Base-by-base conservation (phyloP, 2,888 invertebrate genomes). In the Carcina quercana region DNA sequence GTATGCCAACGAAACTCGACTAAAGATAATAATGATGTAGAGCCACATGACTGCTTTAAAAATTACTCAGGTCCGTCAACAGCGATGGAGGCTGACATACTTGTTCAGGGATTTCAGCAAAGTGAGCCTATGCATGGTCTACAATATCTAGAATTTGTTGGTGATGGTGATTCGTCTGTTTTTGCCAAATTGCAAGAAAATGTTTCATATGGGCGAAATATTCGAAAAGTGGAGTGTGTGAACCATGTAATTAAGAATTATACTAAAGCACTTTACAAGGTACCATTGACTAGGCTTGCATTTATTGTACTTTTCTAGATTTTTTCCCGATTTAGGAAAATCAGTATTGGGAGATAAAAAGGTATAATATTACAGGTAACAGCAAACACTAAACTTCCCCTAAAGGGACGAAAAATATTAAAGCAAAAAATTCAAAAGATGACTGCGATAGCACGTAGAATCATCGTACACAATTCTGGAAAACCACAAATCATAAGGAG, bases 221-320 rank as follows among this genome's bases (percentile, higher is more conserved):
- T 35, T 13, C 31, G 24, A 24, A 30, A 29, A 21, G 32, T 22
- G 13, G 32, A 32, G 29, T 32, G 32, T 13, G 29, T 32, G 17
- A 37, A 32, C 19, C 25, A 37, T 25, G 30, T 37, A 3, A 22
- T 32, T 3, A 37, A 37, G 28, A 37, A 37, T 12, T 30, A 37
- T 24, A 32, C 30, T 4, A 22, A 32, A 14, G 32, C 17, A 3
- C 6, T 31, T 3, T 31, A 31, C 15, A 30, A 22, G 24, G 21
- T 24, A 22, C 13, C n/a, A 11, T 20, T 27, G 13, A 22, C 7
- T 12, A 19, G 17, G n/a, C 5, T 31, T 17, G 6, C 6, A 3
- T 24, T 8, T 6, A 24, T 24, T 6, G 12, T 24, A n/a, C 3
- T 11, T 3, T 6, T 10, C 2, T 4, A 8, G 11, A 24, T 3